Evolutionary conservation across 2,113 vertebrate genomes (phyloP).

Genomic region (Phoxinus phoxinus): DNA sequence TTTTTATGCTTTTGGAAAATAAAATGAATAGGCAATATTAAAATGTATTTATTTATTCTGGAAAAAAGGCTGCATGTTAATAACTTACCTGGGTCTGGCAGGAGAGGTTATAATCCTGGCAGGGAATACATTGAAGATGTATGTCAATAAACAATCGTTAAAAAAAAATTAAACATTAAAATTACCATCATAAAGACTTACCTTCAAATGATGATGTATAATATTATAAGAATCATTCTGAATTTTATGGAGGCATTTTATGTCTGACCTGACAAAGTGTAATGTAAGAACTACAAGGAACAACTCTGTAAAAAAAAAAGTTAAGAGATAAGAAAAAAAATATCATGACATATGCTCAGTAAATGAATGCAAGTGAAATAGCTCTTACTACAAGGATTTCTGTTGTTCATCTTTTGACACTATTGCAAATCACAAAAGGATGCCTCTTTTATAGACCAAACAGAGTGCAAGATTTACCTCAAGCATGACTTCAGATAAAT

Average conservation of each 20-base stretch:
- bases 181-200: slow-evolving; percentile 1
- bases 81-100: neutral
- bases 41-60: neutral
- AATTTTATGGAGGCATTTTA: neutral
- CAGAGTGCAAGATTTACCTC: neutral
- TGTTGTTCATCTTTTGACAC: slow-evolving; percentile 25
- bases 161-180: neutral
- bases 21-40: neutral
- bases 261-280: neutral
- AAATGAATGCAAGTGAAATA: neutral
- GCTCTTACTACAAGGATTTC: slow-evolving; percentile 44
- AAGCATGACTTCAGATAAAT: neutral
- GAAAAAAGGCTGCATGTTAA: neutral
- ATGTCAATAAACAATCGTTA: neutral
- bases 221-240: fast-evolving
- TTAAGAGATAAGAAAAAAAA: neutral
- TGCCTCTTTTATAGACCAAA: slow-evolving; percentile 42
- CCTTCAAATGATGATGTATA: neutral
- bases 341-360: neutral
- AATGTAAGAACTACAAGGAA: slow-evolving; percentile 13
- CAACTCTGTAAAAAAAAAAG: slow-evolving; percentile 21
- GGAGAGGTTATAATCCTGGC: neutral
- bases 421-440: neutral
- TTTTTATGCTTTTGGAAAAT: neutral
- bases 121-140: neutral